Conservation (phyloP, 35 echinoderm and acorn worm species). For the Acanthaster planci region DNA sequence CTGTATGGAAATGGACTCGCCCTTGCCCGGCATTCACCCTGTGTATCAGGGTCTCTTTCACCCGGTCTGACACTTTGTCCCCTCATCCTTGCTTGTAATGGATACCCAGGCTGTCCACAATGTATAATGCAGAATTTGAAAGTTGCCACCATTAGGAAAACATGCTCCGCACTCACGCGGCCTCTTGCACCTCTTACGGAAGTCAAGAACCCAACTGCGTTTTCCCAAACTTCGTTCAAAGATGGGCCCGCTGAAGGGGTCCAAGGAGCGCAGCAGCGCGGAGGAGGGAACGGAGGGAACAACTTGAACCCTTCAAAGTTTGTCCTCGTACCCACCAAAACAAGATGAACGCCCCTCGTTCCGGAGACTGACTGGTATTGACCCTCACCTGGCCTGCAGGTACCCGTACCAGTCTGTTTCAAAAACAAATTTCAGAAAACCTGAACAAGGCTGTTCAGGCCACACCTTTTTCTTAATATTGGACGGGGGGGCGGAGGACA, state of each 20-base stretch:
- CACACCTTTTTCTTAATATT: too few relatives aligned
- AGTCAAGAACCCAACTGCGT: neutral
- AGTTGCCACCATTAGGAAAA: conserved; percentile 28
- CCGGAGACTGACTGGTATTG: too few relatives aligned
- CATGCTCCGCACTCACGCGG: neutral
- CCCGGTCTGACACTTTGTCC: too few relatives aligned
- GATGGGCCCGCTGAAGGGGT: neutral
- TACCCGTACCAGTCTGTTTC: too few relatives aligned
- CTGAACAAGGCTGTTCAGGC: too few relatives aligned
- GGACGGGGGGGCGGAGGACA: too few relatives aligned
- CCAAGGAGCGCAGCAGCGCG: neutral
- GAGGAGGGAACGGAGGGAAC: neutral
- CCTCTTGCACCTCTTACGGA: neutral
- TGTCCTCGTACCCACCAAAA: neutral
- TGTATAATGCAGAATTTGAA: conserved; percentile 2
- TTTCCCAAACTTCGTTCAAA: neutral
- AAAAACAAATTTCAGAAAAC: too few relatives aligned
- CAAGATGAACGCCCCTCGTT: too few relatives aligned
- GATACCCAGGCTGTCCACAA: neutral
- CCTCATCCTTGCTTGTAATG: neutral
- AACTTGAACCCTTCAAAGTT: conserved; percentile 13
- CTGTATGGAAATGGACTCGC: too few relatives aligned
- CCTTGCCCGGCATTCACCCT: too few relatives aligned
- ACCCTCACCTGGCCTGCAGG: too few relatives aligned
- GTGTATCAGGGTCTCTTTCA: too few relatives aligned